Conservation (phyloP, 1,140 invertebrate species). For the Drosophila aff. region DNA sequence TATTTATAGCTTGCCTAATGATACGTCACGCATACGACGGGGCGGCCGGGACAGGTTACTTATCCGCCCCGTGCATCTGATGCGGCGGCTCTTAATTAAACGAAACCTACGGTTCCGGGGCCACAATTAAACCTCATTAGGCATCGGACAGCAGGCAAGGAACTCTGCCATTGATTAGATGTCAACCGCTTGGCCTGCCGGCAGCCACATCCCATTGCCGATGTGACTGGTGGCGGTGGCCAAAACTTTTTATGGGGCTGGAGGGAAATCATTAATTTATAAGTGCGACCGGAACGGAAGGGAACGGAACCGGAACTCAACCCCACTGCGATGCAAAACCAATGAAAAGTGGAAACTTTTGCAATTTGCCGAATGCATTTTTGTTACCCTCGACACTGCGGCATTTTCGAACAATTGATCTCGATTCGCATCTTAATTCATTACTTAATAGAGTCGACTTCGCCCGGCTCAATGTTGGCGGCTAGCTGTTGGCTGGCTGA, state of each 20-base stretch:
- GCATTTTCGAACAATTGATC: conserved; percentile 78
- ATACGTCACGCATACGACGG: conserved; percentile 54
- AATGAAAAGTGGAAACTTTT: conserved; percentile 64
- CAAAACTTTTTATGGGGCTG: conserved; percentile 35
- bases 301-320: conserved; percentile 28
- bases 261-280: conserved; percentile 67
- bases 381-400: conserved; percentile 31
- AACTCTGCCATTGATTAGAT: conserved; percentile 38
- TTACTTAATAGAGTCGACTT: conserved; percentile 71
- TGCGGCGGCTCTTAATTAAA: conserved; percentile 54
- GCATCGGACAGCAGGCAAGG: conserved; percentile 23
- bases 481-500: conserved; percentile 15
- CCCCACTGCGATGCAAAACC: conserved; percentile 49
- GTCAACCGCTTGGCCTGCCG: conserved; percentile 13
- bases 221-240: conserved; percentile 4
- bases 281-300: conserved; percentile 40
- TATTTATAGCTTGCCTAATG: conserved; percentile 49
- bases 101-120: conserved; percentile 28
- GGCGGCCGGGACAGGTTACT: conserved; percentile 52
- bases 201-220: neutral
- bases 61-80: conserved; percentile 23
- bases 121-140: conserved; percentile 59
- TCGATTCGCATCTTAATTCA: conserved; percentile 77
- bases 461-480: conserved; percentile 7
- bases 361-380: conserved; percentile 74